phyloP scores from a whole-genome alignment of 1,140 invertebrate genomes.

The Samia ricini region DNA sequence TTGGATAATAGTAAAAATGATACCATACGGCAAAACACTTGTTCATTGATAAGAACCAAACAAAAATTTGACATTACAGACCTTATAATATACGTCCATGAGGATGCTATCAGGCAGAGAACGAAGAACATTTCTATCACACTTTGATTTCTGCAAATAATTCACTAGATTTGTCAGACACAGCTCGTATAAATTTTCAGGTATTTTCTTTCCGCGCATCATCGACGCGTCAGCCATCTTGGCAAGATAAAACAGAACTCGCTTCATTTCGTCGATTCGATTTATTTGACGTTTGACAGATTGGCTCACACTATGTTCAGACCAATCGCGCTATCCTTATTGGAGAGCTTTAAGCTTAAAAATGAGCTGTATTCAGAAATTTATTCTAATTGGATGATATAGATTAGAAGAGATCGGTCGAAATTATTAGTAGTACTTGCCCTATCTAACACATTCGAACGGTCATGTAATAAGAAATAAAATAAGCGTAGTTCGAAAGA shows the following conservation, averaged over 20 bases:
- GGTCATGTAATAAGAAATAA: constrained; percentile 46
- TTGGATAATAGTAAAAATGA: not conserved
- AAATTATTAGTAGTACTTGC: constrained; percentile 18
- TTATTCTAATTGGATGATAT: constrained; percentile 23
- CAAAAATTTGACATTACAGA: constrained; percentile 59
- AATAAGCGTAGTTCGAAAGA: constrained; percentile 34
- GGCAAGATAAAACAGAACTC: constrained; percentile 61
- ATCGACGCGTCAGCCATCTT: constrained; percentile 79
- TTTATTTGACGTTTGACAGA: constrained; percentile 25
- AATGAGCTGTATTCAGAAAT: constrained; percentile 11
- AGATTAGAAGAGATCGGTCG: not conserved
- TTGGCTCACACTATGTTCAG: constrained; percentile 51
- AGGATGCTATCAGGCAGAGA: constrained; percentile 79
- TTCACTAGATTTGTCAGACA: constrained; percentile 76
- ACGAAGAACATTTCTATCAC: constrained; percentile 62
- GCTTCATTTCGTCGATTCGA: constrained; percentile 42
- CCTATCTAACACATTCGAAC: constrained; percentile 13
- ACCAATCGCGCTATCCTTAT: constrained; percentile 20
- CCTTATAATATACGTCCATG: constrained; percentile 84
- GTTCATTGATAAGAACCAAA: constrained; percentile 51
- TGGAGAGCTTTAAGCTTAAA: constrained; percentile 27
- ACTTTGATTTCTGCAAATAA: constrained; percentile 70
- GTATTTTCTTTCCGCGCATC: constrained; percentile 67
- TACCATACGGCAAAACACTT: constrained; percentile 11
- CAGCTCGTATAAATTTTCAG: constrained; percentile 78